Conservation (phyloP, 2,888 invertebrate genomes). For the Nowickia ferox region DNA sequence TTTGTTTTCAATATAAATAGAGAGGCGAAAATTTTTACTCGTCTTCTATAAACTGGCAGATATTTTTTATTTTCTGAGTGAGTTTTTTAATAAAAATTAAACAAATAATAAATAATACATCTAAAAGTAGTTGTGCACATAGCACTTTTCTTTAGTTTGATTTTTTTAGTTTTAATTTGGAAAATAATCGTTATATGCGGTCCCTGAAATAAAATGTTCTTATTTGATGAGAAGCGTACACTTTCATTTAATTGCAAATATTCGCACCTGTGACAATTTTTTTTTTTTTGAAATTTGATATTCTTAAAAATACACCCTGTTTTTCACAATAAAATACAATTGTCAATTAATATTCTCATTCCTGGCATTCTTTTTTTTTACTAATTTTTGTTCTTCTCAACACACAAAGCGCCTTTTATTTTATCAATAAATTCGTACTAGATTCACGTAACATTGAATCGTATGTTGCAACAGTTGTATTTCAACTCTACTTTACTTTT, state of each 20-base stretch:
- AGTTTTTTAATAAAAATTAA: too few relatives aligned
- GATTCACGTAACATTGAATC: slow-evolving; percentile 59
- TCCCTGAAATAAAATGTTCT: too few relatives aligned
- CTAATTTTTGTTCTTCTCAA: slow-evolving; percentile 18
- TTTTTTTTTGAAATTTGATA: not conserved
- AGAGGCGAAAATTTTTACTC: too few relatives aligned
- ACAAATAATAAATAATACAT: too few relatives aligned
- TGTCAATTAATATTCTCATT: slow-evolving; percentile 36
- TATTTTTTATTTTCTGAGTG: too few relatives aligned
- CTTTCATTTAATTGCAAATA: too few relatives aligned
- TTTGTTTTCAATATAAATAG: too few relatives aligned
- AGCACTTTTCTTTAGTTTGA: too few relatives aligned
- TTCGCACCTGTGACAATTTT: not conserved
- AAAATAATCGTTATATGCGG: not conserved
- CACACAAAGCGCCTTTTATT: slow-evolving; percentile 20
- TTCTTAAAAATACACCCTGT: not conserved
- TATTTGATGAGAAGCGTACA: too few relatives aligned
- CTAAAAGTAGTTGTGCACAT: too few relatives aligned
- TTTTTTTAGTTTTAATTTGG: not conserved
- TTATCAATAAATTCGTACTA: slow-evolving; percentile 29
- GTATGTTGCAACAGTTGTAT: slow-evolving; percentile 60
- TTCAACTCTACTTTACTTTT: slow-evolving; percentile 48
- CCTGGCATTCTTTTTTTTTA: slow-evolving; percentile 10
- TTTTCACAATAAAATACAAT: slow-evolving; percentile 30
- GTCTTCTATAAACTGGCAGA: too few relatives aligned